Evolutionary conservation across 2,113 vertebrate genomes (phyloP), one percentile per base, ranked within the genome.

Genomic region (Pterocles burchelli): DNA sequence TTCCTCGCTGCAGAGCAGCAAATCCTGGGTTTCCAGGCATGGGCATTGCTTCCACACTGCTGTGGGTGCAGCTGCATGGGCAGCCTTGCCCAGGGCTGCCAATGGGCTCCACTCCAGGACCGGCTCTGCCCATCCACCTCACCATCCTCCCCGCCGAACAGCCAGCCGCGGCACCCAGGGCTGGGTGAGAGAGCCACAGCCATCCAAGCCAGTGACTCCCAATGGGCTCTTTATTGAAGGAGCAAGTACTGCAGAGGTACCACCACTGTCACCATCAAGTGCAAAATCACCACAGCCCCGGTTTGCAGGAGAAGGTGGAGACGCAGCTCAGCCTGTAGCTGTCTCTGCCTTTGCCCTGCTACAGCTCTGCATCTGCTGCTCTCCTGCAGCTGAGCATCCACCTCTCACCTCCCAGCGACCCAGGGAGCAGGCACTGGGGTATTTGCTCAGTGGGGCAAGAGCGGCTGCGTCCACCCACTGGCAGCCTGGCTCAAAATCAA

Each of bases 141-240:
- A 1, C 31, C 8, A 1, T 49, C 36, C 55, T 66, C 73, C 58
- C 52, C 0, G 0, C 31, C 2, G 3, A n/a, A 61, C 0, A 4
- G 31, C 19, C 81, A 67, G 13, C 19, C 66, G 34, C 0, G 0
- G 57, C 62, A 49, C 25, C 16, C 1, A 1, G 28, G 26, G 20
- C 31, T 75, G 74, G 48, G 25, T 11, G 33, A 17, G 20, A 66
- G 8, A 71, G 6, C 58, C 51, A 2, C 0, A 0, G 11, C 20
- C 45, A n/a, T 8, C 85, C 72, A 15, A 22, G 29, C 62, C 43
- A 29, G 22, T 48, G 63, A 19, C 14, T 61, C 58, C 34, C 54
- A 38, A 4, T 0, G 0, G 46, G 46, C 3, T n/a, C 52, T 67
- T 31, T 41, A 13, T 19, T 36, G 65, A 55, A 57, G 19, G 17